Base-by-base conservation (phyloP, 1,140 invertebrate genomes). In the Conus betulinus region DNA sequence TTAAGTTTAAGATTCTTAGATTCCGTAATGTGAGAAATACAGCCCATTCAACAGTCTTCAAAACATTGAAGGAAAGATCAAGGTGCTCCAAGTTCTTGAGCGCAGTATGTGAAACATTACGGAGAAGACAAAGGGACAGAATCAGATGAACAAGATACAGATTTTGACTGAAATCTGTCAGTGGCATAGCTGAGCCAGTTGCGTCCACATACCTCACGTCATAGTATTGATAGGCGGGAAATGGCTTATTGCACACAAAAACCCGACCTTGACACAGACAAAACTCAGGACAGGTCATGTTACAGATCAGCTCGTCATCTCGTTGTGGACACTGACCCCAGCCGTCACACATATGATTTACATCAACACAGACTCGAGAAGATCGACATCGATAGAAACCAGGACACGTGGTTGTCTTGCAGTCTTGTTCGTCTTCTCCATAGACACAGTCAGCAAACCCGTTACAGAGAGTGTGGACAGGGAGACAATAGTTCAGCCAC, bases 221-320 rank as follows among this genome's bases (percentile, higher is more conserved):
- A 39, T 52, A n/a, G n/a, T 67, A 78, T 17, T 63, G 23, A 10
- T 20, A 51, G 10, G 51, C 27, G 2, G 51, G 71, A 57, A 88
- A 74, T 6, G 79, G 17, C 23, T 52, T 27, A 3, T 63, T 6
- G 25, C 88, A 89, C 6, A 53, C 51, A 17, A 89, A 57, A 8
- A 71, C 71, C 51, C 25, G 78, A 53, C 79, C 86, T 76, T 57
- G 63, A 82, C 86, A 90, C 2, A 51, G 78, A 78, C 88, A 90
- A 25, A 17, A 76, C 93, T 55, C 91, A 94, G 84, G 84, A 55
- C 84, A 86, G 67, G 53, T 17, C 15, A 39, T 39, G 39, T 25
- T 25, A 83, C 81, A 83, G 20, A 52, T 17, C 51, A 83, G 23
- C 51, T 83, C 81, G 25, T 83, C 81, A 15, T 83, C 81, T 3